Evolutionary conservation across 2,797 vertebrate species (phyloP), one percentile per base, ranked within the genome.

Genomic region (Odontamblyopus rebecca): DNA sequence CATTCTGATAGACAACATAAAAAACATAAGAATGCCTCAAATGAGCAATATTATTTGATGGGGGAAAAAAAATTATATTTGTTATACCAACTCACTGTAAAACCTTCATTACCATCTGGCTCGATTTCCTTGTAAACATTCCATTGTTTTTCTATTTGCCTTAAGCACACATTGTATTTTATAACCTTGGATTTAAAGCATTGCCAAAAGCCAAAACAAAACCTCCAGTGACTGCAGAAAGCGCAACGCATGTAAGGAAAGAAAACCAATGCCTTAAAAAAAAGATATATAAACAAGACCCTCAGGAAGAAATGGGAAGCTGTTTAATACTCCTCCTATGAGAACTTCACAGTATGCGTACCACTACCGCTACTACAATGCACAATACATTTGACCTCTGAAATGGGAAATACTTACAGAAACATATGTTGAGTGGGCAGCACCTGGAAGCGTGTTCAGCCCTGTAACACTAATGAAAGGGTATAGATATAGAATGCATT

Each of bases 301-400:
- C 1, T 8, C 68, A 88, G 85, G 85, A 87, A 75, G 69, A 57
- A 74, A 80, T 67, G 76, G 88, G 87, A 86, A 90, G 89, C 86
- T 92, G 91, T 78, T 81, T 72, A 83, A 67, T 59, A 61, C 61
- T 74, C 69, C 83, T 88, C 89, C 85, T 80, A 61, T 6, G 87
- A 85, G 88, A 84, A 86, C 54, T 57, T 57, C 54, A 81, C 73
- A 76, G 82, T 82, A 74, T 73, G 75, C 76, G 78, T 68, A 75
- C 80, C 78, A 74, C 82, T 88, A 85, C 77, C 76, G 57, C 84
- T 85, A 85, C 83, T 81, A 70, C 38, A 71, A 73, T 68, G 72
- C 88, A 88, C 67, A 70, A 63, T 70, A 70, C 75, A 66, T 71
- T 76, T 66, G 64, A 59, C 68, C 67, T 69, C 61, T 72, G 29